These are phyloP conservation scores for Tetragonula clypearis DNA, from an alignment of 1,140 invertebrate species.

Conservation along the genomic window DNA sequence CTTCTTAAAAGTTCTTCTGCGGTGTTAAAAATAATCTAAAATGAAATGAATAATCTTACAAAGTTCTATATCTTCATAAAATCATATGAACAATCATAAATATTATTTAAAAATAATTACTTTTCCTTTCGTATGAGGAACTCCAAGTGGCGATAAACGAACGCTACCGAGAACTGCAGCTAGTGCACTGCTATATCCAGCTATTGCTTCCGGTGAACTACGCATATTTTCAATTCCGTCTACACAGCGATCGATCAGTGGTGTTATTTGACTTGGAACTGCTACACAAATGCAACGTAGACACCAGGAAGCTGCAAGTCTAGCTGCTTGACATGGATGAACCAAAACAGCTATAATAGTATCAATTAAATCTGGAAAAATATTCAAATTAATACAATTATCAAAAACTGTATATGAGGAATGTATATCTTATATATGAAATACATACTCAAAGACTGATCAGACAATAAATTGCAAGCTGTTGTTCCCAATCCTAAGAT, in stretches of 20 bases:
- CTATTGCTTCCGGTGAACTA: constrained; percentile 95
- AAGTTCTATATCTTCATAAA: background rate
- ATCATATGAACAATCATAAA: background rate
- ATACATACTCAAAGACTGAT: constrained; percentile 90
- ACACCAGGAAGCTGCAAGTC: constrained; percentile 97
- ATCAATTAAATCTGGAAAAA: constrained; percentile 80
- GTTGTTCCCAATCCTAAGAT: constrained; percentile 95
- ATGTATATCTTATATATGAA: background rate
- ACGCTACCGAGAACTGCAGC: constrained; percentile 96
- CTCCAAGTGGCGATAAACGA: constrained; percentile 94
- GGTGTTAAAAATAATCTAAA: constrained; percentile 94
- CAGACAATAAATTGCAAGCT: constrained; percentile 92
- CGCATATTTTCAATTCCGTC: constrained; percentile 94
- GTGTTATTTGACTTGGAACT: constrained; percentile 96
- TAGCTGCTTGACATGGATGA: constrained; percentile 95
- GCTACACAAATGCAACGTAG: constrained; percentile 95
- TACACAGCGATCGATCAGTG: constrained; percentile 94
- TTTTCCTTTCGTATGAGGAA: constrained; percentile 98
- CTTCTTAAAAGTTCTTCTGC: constrained; percentile 98
- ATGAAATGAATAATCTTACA: constrained; percentile 2
- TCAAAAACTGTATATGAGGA: background rate
- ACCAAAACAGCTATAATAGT: constrained; percentile 90
- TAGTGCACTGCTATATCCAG: constrained; percentile 96
- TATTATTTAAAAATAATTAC: constrained; percentile 78
- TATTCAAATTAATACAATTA: constrained; percentile 40